Conservation (phyloP, 2,888 invertebrate genomes). For the Eupithecia abbreviata region DNA sequence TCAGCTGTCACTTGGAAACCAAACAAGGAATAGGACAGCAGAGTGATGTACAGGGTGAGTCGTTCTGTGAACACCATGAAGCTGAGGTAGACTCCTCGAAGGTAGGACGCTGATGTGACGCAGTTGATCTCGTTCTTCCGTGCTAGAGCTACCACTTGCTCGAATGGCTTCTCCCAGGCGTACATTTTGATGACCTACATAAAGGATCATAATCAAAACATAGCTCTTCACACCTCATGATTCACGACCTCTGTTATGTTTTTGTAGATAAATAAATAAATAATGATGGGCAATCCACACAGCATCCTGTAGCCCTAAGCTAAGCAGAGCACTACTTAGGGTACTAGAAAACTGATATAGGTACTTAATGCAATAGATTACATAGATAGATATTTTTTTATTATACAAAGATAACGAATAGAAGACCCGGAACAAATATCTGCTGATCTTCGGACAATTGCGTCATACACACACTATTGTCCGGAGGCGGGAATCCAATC, state of each 20-base stretch:
- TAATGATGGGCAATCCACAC: too few relatives aligned
- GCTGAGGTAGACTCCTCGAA: constrained; percentile 87
- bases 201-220: background rate
- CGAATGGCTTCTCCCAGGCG: constrained; percentile 97
- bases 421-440: too few relatives aligned
- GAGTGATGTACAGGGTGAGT: constrained; percentile 91
- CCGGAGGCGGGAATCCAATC: too few relatives aligned
- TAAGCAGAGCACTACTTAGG: too few relatives aligned
- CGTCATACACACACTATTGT: too few relatives aligned
- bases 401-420: too few relatives aligned
- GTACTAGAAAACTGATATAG: too few relatives aligned
- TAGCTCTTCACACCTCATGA: background rate
- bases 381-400: too few relatives aligned
- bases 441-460: too few relatives aligned
- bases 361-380: too few relatives aligned
- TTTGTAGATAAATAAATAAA: background rate
- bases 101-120: constrained; percentile 86
- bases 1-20: constrained; percentile 85
- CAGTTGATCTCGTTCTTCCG: constrained; percentile 87
- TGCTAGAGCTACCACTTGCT: constrained; percentile 90
- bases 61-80: constrained; percentile 93
- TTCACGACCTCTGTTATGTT: background rate
- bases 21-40: constrained; percentile 89
- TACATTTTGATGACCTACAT: constrained; percentile 96
- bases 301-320: too few relatives aligned